These are phyloP conservation scores for Machaerirhynchus nigripectus DNA, from an alignment of 2,113 vertebrate genomes.

Conservation along the genomic window DNA sequence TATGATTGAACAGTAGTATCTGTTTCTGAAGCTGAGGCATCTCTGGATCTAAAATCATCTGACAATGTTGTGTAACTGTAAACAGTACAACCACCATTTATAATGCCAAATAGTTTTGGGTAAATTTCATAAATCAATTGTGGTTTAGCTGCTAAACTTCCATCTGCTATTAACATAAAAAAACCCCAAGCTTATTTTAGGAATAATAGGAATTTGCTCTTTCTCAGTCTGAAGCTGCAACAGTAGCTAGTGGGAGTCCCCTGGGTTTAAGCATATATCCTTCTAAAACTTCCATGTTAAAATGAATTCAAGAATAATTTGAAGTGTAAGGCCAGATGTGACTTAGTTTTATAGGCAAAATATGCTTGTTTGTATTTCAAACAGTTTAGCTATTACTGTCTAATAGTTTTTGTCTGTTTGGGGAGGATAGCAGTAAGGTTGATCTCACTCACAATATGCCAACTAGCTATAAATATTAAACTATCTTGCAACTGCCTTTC, in stretches of 20 bases:
- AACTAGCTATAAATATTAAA: background rate
- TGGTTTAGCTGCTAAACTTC: background rate
- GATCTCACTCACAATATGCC: background rate
- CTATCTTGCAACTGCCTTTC: background rate
- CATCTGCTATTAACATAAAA: background rate
- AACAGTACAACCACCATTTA: background rate
- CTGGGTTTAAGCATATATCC: background rate
- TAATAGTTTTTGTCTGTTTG: background rate
- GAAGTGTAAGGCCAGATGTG: background rate
- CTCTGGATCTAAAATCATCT: background rate
- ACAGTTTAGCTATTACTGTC: background rate
- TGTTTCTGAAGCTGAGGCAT: background rate
- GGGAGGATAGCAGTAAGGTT: background rate
- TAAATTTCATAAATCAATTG: background rate
- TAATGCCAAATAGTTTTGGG: background rate
- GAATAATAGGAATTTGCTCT: background rate
- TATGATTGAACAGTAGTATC: accelerated
- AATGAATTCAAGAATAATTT: background rate
- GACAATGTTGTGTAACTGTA: background rate
- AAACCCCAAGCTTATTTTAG: background rate
- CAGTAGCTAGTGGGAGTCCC: background rate
- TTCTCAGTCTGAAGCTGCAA: background rate
- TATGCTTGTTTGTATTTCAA: background rate
- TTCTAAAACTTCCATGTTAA: background rate
- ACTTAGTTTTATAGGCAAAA: background rate